Evolutionary conservation across 2,113 vertebrate genomes (phyloP).

Genomic region (Ammodytes marinus): DNA sequence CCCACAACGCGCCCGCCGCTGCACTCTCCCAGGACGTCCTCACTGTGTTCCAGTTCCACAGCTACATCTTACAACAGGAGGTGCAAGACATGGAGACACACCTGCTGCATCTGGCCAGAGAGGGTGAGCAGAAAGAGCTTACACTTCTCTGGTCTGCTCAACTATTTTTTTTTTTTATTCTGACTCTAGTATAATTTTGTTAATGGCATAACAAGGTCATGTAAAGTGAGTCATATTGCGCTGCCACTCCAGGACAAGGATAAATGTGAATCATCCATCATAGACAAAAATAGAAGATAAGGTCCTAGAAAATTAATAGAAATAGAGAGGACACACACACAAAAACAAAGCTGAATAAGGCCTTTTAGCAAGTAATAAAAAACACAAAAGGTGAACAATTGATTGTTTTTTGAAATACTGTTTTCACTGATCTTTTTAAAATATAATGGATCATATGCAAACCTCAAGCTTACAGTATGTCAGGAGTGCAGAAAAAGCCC

Average conservation of each 20-base stretch:
- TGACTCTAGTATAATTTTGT: too few relatives aligned
- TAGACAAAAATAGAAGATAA: too few relatives aligned
- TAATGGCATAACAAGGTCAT: too few relatives aligned
- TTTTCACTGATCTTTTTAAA: neutral
- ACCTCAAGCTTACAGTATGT: neutral
- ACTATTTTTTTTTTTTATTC: too few relatives aligned
- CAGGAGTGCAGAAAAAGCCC: neutral
- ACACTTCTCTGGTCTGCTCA: neutral
- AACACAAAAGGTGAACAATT: too few relatives aligned
- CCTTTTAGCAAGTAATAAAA: too few relatives aligned
- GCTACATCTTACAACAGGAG: conserved; percentile 87
- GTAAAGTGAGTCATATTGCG: too few relatives aligned
- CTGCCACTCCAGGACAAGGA: too few relatives aligned
- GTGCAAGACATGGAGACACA: conserved; percentile 90
- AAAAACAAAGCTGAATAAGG: neutral
- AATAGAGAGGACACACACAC: too few relatives aligned
- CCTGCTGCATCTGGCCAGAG: conserved; percentile 90
- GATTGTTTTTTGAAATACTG: too few relatives aligned
- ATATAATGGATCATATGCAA: neutral
- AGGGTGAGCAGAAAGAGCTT: conserved; percentile 83
- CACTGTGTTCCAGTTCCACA: conserved; percentile 94
- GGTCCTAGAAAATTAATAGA: too few relatives aligned
- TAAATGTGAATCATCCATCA: too few relatives aligned
- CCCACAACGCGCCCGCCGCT: conserved; percentile 72
- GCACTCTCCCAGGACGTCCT: conserved; percentile 89